These are phyloP conservation scores for Melanostoma mellinum DNA, from an alignment of 2,888 invertebrate species.

Conservation along the genomic window DNA sequence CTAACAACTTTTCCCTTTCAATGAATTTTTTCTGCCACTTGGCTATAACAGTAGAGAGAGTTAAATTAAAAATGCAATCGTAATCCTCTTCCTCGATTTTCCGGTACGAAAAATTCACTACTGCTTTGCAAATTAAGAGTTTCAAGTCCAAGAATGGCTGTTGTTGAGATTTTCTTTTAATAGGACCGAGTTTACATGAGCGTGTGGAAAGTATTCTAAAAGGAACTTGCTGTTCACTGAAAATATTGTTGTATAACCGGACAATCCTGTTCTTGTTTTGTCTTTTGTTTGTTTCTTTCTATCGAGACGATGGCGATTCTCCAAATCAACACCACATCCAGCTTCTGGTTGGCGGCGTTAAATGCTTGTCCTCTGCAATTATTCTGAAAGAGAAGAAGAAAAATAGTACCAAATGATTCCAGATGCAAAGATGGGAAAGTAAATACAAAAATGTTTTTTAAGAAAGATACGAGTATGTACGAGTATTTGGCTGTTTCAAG, in stretches of 20 bases:
- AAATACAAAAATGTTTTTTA: constrained; percentile 6
- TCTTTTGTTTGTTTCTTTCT: constrained; percentile 1
- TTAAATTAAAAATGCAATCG: constrained; percentile 41
- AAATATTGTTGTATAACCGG: constrained; percentile 57
- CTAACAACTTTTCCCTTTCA: constrained; percentile 61
- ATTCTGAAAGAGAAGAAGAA: constrained; percentile 12
- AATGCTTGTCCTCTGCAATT: background rate
- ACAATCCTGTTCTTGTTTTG: constrained; percentile 58
- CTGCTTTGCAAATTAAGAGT: constrained; percentile 33
- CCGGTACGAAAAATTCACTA: constrained; percentile 35
- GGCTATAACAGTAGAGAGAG: constrained; percentile 42
- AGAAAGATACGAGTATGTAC: background rate
- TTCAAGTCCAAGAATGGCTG: constrained; percentile 37
- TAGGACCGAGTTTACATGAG: background rate
- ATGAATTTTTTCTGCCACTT: constrained; percentile 17
- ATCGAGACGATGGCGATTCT: constrained; percentile 10
- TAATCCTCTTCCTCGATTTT: constrained; percentile 51
- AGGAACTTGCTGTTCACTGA: constrained; percentile 22
- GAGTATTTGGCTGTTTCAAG: no score
- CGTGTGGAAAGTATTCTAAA: constrained; percentile 1
- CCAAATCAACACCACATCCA: constrained; percentile 14
- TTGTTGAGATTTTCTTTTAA: constrained; percentile 6
- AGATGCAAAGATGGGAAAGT: constrained; percentile 35
- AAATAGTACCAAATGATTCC: background rate
- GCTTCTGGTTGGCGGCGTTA: constrained; percentile 24